phyloP scores from a whole-genome alignment of 2,888 invertebrate genomes.

The Apamea epomidion region DNA sequence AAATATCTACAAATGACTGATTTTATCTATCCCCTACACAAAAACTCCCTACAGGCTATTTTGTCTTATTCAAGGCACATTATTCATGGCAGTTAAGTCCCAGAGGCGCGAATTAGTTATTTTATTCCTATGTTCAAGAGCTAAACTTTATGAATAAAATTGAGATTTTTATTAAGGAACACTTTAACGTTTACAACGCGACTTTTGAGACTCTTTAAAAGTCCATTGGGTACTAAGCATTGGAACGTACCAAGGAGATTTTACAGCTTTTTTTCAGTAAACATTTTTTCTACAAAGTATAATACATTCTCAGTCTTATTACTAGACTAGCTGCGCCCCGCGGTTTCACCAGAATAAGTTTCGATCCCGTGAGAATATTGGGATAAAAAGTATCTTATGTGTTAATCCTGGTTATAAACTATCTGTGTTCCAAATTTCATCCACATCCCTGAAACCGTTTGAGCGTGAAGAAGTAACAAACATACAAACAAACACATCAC shows the following conservation, averaged over 20 bases:
- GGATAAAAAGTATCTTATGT: too few species aligned
- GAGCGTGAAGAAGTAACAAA: too few species aligned
- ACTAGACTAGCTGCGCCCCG: background rate
- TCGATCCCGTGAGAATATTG: too few species aligned
- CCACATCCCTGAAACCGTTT: too few species aligned
- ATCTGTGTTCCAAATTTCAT: too few species aligned
- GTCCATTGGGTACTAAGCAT: constrained; percentile 40
- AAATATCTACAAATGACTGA: constrained; percentile 9
- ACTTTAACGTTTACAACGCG: constrained; percentile 20
- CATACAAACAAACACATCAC: too few species aligned
- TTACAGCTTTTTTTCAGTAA: background rate
- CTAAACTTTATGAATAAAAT: constrained; percentile 58
- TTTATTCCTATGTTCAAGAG: constrained; percentile 33
- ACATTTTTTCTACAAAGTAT: background rate
- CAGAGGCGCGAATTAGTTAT: constrained; percentile 48
- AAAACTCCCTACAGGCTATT: constrained; percentile 46
- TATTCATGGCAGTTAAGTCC: constrained; percentile 48
- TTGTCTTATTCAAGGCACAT: constrained; percentile 33
- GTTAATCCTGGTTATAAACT: too few species aligned
- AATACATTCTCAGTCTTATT: background rate
- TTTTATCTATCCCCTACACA: constrained; percentile 8
- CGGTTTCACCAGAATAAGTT: too few species aligned
- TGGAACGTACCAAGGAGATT: background rate
- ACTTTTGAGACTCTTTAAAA: constrained; percentile 43
- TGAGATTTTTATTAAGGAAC: constrained; percentile 40